Conservation (phyloP, 2,888 invertebrate genomes). For the Xestia rhomboidea region DNA sequence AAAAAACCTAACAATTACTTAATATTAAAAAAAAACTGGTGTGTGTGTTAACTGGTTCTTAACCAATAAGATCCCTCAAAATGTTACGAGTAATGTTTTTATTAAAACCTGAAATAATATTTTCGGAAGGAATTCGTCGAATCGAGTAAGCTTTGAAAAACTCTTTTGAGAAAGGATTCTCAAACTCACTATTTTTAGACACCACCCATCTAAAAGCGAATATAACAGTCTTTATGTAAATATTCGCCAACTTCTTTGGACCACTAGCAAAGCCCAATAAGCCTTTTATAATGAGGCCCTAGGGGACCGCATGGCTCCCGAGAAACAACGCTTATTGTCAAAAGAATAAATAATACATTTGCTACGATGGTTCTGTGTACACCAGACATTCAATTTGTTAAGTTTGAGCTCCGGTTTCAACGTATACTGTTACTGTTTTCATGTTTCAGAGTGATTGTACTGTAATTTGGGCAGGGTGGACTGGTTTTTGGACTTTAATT, state of each 20-base stretch:
- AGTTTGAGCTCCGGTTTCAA: constrained; percentile 14
- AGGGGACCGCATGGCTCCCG: constrained; percentile 69
- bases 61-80: neutral
- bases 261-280: constrained; percentile 72
- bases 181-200: neutral
- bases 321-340: constrained; percentile 72
- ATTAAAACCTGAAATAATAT: neutral
- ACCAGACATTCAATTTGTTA: constrained; percentile 47
- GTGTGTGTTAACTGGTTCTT: neutral
- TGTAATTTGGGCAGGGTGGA: neutral
- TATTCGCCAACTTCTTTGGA: constrained; percentile 37
- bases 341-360: constrained; percentile 68
- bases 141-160: neutral
- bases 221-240: constrained; percentile 24
- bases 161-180: neutral
- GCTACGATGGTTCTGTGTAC: constrained; percentile 3
- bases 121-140: neutral
- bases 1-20: too few species aligned
- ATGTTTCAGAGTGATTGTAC: constrained; percentile 27
- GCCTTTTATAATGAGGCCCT: constrained; percentile 79
- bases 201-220: neutral
- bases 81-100: neutral
- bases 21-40: too few species aligned
- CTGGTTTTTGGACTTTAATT: neutral
- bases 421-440: constrained; percentile 33